A percentile compares a stretch with the other conserved stretches of the same genome.
phyloP scores from a whole-genome alignment of 1,140 invertebrate species.

The Brachionus koreanus region DNA sequence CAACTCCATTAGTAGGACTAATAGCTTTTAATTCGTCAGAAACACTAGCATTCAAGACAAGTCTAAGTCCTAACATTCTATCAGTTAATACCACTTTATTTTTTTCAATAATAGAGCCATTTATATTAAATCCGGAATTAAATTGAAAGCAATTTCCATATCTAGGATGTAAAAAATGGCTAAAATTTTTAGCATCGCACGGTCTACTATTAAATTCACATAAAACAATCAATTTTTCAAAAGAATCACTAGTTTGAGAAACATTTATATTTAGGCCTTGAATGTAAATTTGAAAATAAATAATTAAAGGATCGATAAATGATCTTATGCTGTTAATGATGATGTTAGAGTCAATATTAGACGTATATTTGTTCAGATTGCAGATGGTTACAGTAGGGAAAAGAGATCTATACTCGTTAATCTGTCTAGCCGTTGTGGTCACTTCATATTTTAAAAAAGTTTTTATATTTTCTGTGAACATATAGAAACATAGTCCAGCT shows the following conservation, averaged over 20 bases:
- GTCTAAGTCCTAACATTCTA: not conserved
- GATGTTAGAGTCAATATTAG: not conserved
- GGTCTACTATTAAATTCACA: not conserved
- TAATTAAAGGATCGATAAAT: not conserved
- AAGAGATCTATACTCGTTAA: not conserved
- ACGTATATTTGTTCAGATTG: not conserved
- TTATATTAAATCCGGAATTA: not conserved
- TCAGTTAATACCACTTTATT: not conserved
- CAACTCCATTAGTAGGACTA: not conserved
- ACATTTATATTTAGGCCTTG: not conserved
- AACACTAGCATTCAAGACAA: not conserved
- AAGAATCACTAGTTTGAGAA: not conserved
- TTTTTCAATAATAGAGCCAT: not conserved
- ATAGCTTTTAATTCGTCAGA: not conserved
- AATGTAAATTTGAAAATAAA: not conserved
- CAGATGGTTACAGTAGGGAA: not conserved
- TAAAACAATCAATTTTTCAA: not conserved
- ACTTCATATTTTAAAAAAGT: not conserved
- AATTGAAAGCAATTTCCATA: slow-evolving; percentile 38
- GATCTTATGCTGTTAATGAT: not conserved
- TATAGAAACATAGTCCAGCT: not conserved
- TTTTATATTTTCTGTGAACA: not conserved
- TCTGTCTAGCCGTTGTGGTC: not conserved
- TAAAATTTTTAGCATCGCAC: not conserved
- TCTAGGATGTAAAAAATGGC: not conserved